Evolutionary conservation across 2,888 invertebrate species (phyloP).

Genomic region (Epistrophe eligans): DNA sequence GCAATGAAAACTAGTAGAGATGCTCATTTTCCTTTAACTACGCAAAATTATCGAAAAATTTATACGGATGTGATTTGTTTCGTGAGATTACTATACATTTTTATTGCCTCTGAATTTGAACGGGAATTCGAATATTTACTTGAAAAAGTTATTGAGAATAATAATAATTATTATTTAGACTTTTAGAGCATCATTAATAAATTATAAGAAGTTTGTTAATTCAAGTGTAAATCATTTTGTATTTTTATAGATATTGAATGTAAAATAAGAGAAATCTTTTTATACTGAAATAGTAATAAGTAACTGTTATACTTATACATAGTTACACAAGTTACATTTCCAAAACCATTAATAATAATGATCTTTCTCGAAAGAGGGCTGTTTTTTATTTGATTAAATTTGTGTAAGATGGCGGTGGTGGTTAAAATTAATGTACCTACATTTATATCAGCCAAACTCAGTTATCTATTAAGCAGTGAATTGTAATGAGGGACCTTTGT

Average conservation of each 20-base stretch:
- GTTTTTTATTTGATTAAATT: too few relatives aligned
- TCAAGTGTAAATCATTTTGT: not conserved
- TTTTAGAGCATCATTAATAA: not conserved
- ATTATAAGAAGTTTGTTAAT: not conserved
- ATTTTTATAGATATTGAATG: not conserved
- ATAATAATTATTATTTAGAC: not conserved
- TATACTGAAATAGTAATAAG: too few relatives aligned
- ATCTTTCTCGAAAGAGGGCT: too few relatives aligned
- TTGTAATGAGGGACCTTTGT: too few relatives aligned
- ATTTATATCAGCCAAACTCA: too few relatives aligned
- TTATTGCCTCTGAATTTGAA: not conserved
- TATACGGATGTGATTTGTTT: not conserved
- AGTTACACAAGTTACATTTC: too few relatives aligned
- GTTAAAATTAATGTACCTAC: too few relatives aligned
- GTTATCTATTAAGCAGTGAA: too few relatives aligned
- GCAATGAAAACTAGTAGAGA: conserved; percentile 10
- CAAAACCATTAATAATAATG: too few relatives aligned
- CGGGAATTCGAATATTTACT: not conserved
- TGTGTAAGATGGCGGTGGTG: too few relatives aligned
- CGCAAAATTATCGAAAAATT: not conserved
- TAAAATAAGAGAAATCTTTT: too few relatives aligned
- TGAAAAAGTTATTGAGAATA: not conserved
- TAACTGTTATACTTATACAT: too few relatives aligned
- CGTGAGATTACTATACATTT: not conserved
- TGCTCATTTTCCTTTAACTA: conserved; percentile 20